These are phyloP conservation scores for Penaeus monodon DNA, from an alignment of 2,888 invertebrate genomes.

Conservation along the genomic window DNA sequence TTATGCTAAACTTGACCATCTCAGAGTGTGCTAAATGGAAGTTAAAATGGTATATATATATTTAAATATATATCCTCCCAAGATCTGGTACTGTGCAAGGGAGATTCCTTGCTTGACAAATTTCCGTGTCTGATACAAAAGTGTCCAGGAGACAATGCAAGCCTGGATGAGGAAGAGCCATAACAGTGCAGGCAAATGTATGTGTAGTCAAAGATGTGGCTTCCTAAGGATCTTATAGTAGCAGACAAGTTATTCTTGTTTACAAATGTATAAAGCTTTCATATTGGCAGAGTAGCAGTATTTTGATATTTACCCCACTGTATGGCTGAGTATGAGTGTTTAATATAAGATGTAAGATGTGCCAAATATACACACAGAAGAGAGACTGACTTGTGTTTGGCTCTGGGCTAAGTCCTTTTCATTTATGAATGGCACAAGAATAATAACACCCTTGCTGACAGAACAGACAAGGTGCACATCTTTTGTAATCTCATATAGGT, in stretches of 20 bases:
- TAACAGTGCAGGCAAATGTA: neutral
- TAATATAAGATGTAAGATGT: constrained; percentile 34
- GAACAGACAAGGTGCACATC: constrained; percentile 19
- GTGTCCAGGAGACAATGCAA: too few species aligned
- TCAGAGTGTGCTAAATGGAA: neutral
- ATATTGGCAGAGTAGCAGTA: constrained; percentile 58
- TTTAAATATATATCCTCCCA: too few species aligned
- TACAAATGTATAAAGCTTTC: constrained; percentile 61
- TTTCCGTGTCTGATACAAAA: too few species aligned
- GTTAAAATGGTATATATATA: too few species aligned
- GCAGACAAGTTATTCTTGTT: constrained; percentile 48
- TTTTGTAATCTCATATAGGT: constrained; percentile 28
- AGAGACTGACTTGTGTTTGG: constrained; percentile 21
- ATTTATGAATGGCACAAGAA: constrained; percentile 18
- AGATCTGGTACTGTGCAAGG: too few species aligned
- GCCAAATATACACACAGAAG: constrained; percentile 50
- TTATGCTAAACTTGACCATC: neutral
- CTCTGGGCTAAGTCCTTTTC: constrained; percentile 29
- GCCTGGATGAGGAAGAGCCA: too few species aligned
- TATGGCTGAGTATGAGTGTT: constrained; percentile 32
- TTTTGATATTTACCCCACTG: constrained; percentile 52
- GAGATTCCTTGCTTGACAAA: too few species aligned
- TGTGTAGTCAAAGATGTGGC: constrained; percentile 35
- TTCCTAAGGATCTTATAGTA: constrained; percentile 40
- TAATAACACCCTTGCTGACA: neutral